Evolutionary conservation across 2,113 vertebrate genomes (phyloP).

Genomic region (Bostrychus sinensis): DNA sequence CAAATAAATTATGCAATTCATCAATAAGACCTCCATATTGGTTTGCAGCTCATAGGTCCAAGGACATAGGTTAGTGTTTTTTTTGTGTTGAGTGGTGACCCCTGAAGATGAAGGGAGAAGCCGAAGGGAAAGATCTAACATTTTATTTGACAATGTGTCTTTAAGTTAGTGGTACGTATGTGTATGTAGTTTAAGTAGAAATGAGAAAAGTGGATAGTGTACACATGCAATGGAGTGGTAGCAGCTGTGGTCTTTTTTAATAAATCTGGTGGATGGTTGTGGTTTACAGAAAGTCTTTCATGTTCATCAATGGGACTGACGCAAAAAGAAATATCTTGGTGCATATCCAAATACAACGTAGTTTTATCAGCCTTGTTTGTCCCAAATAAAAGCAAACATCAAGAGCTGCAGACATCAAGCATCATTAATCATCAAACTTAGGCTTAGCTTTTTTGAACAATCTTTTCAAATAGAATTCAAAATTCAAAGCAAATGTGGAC

Average conservation of each 20-base stretch:
- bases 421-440: neutral
- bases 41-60: too few species aligned
- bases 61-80: too few species aligned
- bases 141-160: too few species aligned
- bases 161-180: too few species aligned
- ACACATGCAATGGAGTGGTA: neutral
- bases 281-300: neutral
- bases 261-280: neutral
- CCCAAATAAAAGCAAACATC: constrained; percentile 7
- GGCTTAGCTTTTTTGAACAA: neutral
- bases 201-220: neutral
- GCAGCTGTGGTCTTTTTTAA: neutral
- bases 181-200: too few species aligned
- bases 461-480: constrained; percentile 5
- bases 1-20: too few species aligned
- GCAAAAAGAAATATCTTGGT: neutral
- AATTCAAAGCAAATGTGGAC: neutral
- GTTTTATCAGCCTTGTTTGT: neutral
- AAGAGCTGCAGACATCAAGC: constrained; percentile 1
- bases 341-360: neutral
- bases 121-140: too few species aligned
- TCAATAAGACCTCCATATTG: too few species aligned
- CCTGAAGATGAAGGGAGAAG: too few species aligned
- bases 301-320: neutral
- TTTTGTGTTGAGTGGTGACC: too few species aligned